phyloP scores from a whole-genome alignment of 2,113 vertebrate genomes.

The human (Homo sapiens) region GRCh38 chr17:10189501-10190000 shows the following conservation, averaged over 20 bases:
- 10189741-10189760: too few species aligned
- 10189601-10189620: neutral
- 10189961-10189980: neutral
- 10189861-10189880: neutral
- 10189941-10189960: neutral
- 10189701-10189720: too few species aligned
- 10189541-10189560: neutral
- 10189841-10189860: neutral
- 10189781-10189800: too few species aligned
- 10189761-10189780: too few species aligned
- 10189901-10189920: too few species aligned
- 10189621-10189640: neutral
- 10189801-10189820: too few species aligned
- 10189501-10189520: neutral
- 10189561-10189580: neutral
- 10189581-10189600: neutral
- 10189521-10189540: neutral
- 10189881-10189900: too few species aligned
- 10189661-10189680: too few species aligned
- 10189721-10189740: too few species aligned
- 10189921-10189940: too few species aligned
- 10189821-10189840: too few species aligned
- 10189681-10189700: too few species aligned
- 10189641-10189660: neutral
- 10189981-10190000: neutral